These are phyloP conservation scores for Trachelipus rathkii DNA, from an alignment of 1,140 invertebrate genomes.

Conservation along the genomic window DNA sequence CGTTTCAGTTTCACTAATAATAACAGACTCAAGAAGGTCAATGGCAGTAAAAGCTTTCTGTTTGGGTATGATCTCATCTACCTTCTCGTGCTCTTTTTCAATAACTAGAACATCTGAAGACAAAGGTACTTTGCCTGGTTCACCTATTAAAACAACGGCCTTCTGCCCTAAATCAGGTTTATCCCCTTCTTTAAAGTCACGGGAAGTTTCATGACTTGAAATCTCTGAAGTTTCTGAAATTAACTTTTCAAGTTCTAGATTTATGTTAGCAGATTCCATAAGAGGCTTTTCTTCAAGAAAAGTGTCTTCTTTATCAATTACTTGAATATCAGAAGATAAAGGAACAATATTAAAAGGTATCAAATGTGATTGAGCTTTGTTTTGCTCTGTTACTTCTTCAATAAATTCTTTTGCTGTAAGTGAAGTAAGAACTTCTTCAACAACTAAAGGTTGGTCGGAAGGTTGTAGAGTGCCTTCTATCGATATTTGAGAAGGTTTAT, in stretches of 20 bases:
- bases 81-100: constrained; percentile 39
- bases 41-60: neutral
- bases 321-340: neutral
- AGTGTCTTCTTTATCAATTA: neutral
- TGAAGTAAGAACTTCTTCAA: constrained; percentile 12
- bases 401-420: neutral
- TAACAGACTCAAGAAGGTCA: constrained; percentile 54
- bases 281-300: constrained; percentile 12
- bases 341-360: neutral
- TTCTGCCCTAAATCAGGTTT: constrained; percentile 22
- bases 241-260: constrained; percentile 23
- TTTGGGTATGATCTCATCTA: constrained; percentile 47
- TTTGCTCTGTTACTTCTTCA: neutral
- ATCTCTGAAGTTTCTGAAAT: constrained; percentile 16
- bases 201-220: constrained; percentile 33
- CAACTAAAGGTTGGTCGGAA: constrained; percentile 20
- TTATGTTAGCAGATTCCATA: constrained; percentile 22
- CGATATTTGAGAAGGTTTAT: neutral
- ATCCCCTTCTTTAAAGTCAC: constrained; percentile 5
- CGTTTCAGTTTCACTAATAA: constrained; percentile 50
- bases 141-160: constrained; percentile 30
- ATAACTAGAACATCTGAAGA: constrained; percentile 33
- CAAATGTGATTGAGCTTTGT: neutral
- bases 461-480: constrained; percentile 19
- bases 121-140: constrained; percentile 33